These are phyloP conservation scores for Sebastes diaconus DNA, from an alignment of 2,797 vertebrate genomes.

Conservation along the genomic window DNA sequence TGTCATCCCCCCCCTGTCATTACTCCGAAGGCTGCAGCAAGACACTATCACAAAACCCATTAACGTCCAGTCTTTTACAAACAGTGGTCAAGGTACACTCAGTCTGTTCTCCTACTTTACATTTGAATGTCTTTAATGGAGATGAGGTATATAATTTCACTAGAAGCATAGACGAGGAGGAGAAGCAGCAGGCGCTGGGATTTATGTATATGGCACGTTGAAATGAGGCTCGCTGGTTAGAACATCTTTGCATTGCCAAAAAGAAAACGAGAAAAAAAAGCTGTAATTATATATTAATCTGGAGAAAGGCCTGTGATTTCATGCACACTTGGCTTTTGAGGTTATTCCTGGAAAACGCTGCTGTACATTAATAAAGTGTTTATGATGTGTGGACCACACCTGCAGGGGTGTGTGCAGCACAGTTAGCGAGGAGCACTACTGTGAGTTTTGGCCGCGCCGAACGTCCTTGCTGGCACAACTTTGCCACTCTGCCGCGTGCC, in stretches of 20 bases:
- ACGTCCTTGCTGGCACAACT: constrained; percentile 47
- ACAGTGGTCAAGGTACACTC: neutral
- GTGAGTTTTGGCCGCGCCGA: constrained; percentile 50
- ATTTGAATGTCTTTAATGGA: neutral
- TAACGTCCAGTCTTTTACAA: constrained; percentile 8
- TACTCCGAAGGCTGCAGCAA: constrained; percentile 6
- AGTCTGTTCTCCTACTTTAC: neutral
- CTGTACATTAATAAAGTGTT: constrained; percentile 68
- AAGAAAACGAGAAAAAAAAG: constrained; percentile 31
- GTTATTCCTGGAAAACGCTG: constrained; percentile 61
- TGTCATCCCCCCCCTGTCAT: constrained; percentile 3
- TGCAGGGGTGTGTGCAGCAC: constrained; percentile 49
- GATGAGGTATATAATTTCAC: constrained; percentile 1
- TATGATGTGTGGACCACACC: constrained; percentile 75
- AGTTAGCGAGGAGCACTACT: constrained; percentile 25
- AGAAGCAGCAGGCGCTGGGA: neutral
- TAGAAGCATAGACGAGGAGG: neutral
- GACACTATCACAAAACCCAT: neutral
- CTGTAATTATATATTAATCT: constrained; percentile 47
- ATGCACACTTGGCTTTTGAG: constrained; percentile 57
- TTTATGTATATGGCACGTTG: neutral
- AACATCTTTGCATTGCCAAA: constrained; percentile 18
- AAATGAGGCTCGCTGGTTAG: constrained; percentile 20
- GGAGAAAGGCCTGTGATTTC: constrained; percentile 53
- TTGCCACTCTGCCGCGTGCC: constrained; percentile 19